Conservation (phyloP, 2,888 invertebrate species). For the Cheilosia variabilis region DNA sequence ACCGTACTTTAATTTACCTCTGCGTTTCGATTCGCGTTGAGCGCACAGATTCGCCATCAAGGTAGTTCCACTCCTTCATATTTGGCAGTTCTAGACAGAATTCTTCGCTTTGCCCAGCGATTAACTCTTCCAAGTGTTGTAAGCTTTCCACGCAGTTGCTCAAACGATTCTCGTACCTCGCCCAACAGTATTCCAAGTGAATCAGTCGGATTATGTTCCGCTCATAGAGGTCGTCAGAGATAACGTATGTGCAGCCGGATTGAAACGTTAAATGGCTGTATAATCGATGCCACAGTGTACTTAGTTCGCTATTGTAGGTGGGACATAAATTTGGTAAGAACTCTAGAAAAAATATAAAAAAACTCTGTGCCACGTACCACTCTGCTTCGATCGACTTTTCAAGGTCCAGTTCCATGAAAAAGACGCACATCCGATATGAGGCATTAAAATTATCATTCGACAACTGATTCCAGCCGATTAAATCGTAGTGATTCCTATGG, state of each 20-base stretch:
- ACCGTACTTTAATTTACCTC: slow-evolving; percentile 81
- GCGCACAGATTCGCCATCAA: slow-evolving; percentile 84
- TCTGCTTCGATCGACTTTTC: slow-evolving; percentile 73
- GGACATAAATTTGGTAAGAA: not conserved
- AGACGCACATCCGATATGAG: slow-evolving; percentile 77
- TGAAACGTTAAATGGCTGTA: slow-evolving; percentile 76
- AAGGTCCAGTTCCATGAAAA: slow-evolving; percentile 79
- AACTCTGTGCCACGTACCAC: slow-evolving; percentile 53
- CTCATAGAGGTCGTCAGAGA: slow-evolving; percentile 83
- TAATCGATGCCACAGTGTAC: slow-evolving; percentile 75
- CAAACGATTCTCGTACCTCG: slow-evolving; percentile 84
- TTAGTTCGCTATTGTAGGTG: slow-evolving; percentile 67
- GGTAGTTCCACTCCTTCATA: slow-evolving; percentile 84
- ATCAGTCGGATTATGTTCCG: slow-evolving; percentile 84
- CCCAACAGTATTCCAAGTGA: slow-evolving; percentile 85
- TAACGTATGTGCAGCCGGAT: slow-evolving; percentile 76
- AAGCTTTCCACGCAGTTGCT: slow-evolving; percentile 84
- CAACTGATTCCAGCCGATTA: slow-evolving; percentile 78
- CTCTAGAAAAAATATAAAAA: not conserved
- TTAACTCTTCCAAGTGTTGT: slow-evolving; percentile 75
- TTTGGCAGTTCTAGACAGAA: slow-evolving; percentile 84
- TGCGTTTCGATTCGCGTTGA: slow-evolving; percentile 85
- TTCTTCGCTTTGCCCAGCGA: slow-evolving; percentile 78
- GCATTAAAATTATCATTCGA: slow-evolving; percentile 77
- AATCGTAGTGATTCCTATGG: slow-evolving; percentile 78